These are phyloP conservation scores for Pygoscelis adeliae DNA, from an alignment of 2,113 vertebrate species.

Conservation along the genomic window DNA sequence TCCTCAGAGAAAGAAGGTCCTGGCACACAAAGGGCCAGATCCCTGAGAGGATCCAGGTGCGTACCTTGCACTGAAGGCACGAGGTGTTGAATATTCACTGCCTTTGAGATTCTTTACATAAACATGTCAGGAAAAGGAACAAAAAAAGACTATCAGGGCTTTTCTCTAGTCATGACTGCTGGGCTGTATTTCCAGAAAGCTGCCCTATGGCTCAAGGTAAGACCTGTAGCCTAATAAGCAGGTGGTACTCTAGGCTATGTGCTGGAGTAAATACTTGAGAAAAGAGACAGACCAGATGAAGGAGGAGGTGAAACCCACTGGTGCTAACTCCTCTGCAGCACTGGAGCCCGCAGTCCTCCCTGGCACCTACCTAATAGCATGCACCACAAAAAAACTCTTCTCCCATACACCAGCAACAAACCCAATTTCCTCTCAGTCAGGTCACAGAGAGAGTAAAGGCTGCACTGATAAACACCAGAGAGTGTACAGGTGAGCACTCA, in stretches of 20 bases:
- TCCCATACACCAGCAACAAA: neutral
- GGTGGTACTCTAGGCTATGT: neutral
- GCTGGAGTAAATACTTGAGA: neutral
- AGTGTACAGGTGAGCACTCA: neutral
- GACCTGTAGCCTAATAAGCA: neutral
- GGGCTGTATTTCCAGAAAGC: neutral
- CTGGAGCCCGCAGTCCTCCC: neutral
- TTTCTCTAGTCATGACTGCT: neutral
- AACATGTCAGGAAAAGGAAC: neutral
- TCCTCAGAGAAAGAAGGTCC: neutral
- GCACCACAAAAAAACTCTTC: neutral
- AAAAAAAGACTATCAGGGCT: neutral
- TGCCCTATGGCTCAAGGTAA: neutral
- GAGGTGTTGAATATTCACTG: neutral
- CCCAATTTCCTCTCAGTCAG: neutral
- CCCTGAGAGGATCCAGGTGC: neutral
- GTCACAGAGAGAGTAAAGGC: neutral
- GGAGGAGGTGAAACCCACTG: neutral
- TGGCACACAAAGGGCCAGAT: neutral
- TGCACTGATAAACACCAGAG: neutral
- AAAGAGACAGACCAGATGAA: neutral
- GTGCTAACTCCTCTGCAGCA: neutral
- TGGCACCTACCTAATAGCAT: neutral
- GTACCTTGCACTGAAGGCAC: rapidly evolving
- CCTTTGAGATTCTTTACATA: neutral